Base-by-base conservation (phyloP, 2,888 invertebrate genomes). In the Spisula subtruncata region DNA sequence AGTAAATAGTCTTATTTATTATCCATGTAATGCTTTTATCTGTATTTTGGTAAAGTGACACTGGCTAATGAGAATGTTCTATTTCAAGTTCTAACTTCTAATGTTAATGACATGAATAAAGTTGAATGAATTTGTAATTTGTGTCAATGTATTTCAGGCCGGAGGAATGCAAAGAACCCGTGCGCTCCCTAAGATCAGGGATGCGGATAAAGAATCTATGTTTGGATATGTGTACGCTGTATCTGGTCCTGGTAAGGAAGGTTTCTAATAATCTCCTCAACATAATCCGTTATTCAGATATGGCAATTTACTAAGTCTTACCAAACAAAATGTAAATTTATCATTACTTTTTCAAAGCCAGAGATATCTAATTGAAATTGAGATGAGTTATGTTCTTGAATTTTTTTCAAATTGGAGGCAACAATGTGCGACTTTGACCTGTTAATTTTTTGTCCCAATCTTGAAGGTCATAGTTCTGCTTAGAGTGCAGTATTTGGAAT, bases 161-260 rank as follows among this genome's bases (percentile, higher is more conserved):
- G 94, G 94, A 85, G 94, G 94, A 91, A 93, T 94, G 92, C 94
- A 94, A 71, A 93, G 94, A 92, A 90, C 95, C 18, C 91, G 93
- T 83, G 91, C 90, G n/a, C 87, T 95, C 86, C 95, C 95, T 51
- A 96, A 95, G 87, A 93, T 96, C 46, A 87, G 92, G 85, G 98
- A 98, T 97, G 98, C 98, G 96, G 99, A 99, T 93, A 98, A 97
- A 96, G 99, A 99, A 97, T 98, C 98, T 79, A 98, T 97, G 96
- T 99, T 98, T 97, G 99, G 99, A 94, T 99, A 98, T 97, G 99
- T 99, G 71, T 99, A 98, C 96, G 99, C 99, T 75, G 99, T 99
- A 35, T 99, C 99, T 88, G 99, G 99, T 94, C 99, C 99, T 97
- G 99, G 99, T 99, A 97, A 97, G 97, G 88, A 41, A 5, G 41